Conservation (phyloP, 2,888 invertebrate genomes). For the Brassicogethes aeneus region DNA sequence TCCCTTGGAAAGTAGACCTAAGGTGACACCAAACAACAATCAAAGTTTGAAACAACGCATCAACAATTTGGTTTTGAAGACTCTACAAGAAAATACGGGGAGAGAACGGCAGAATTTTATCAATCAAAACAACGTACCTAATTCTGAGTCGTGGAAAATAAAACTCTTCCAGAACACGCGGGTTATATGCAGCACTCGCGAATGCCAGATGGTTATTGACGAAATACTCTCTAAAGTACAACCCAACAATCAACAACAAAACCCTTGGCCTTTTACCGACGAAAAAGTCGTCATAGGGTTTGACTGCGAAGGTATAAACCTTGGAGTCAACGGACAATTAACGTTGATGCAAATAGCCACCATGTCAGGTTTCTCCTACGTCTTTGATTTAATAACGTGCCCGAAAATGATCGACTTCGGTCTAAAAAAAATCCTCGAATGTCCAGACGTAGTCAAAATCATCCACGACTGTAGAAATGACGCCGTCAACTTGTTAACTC, state of each 20-base stretch:
- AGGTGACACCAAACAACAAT: slow-evolving; percentile 46
- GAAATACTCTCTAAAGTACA: slow-evolving; percentile 48
- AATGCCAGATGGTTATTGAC: slow-evolving; percentile 67
- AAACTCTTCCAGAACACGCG: slow-evolving; percentile 74
- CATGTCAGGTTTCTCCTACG: slow-evolving; percentile 70
- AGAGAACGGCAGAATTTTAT: slow-evolving; percentile 44
- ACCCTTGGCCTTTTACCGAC: slow-evolving; percentile 34
- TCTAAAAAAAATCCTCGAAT: slow-evolving; percentile 70
- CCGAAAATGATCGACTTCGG: slow-evolving; percentile 75
- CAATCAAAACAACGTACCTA: slow-evolving; percentile 27
- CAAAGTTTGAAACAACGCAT: slow-evolving; percentile 82
- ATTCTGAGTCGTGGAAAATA: slow-evolving; percentile 64
- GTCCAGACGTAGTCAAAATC: slow-evolving; percentile 73
- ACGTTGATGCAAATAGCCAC: slow-evolving; percentile 82
- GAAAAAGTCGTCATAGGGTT: slow-evolving; percentile 63
- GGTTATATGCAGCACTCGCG: slow-evolving; percentile 70
- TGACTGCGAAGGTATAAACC: slow-evolving; percentile 89
- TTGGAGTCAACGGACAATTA: slow-evolving; percentile 80
- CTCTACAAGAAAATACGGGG: slow-evolving; percentile 77
- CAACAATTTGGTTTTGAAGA: slow-evolving; percentile 79
- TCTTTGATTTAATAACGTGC: slow-evolving; percentile 81
- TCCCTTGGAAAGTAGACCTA: slow-evolving; percentile 2
- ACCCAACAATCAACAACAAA: slow-evolving; percentile 12
- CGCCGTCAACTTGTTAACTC: slow-evolving; percentile 77
- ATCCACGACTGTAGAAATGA: slow-evolving; percentile 91